Base-by-base conservation (phyloP, 2,113 vertebrate genomes). In the Periophthalmodon schlosseri region DNA sequence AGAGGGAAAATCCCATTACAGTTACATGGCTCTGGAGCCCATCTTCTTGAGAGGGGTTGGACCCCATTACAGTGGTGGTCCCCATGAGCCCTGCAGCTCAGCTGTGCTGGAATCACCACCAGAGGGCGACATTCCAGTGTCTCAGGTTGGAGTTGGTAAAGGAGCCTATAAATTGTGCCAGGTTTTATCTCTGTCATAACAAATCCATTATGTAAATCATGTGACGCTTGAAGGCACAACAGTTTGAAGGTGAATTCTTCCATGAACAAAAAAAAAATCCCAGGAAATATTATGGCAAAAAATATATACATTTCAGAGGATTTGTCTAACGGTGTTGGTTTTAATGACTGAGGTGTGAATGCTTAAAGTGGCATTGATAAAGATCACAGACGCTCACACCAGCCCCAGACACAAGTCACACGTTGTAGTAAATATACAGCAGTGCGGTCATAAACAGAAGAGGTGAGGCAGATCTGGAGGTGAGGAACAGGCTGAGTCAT, bases 401-500 rank as follows among this genome's bases (percentile, higher is more conserved):
- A 60, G 54, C 36, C 36, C 61, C 70, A 72, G 77, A 74, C 50
- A n/a, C 67, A 63, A 81, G 70, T 77, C 81, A 83, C 58, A 50
- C 24, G 10, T 57, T 63, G 68, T 50, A 39, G 69, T 47, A 65
- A 66, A 66, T 47, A 44, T 70, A 71, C 39, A 73, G 13, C 73
- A 15, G n/a, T 49, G 24, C 44, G 5, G 63, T 54, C 58, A 49
- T 80, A 68, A 73, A 76, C 50, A 47, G 34, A 86, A 11, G 15
- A 64, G 65, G 70, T 73, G 66, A 44, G 39, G 70, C 18, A 78
- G 76, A 72, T 69, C 52, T 24, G 58, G 71, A 72, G 78, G 24
- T 79, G 87, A 87, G 90, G 1, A 52, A 66, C 77, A 78, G 68
- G 28, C 57, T 79, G 77, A 87, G 44, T 81, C 76, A 72, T 70